Conservation (phyloP, 1,140 invertebrate species). For the Hirudo medicinalis region DNA sequence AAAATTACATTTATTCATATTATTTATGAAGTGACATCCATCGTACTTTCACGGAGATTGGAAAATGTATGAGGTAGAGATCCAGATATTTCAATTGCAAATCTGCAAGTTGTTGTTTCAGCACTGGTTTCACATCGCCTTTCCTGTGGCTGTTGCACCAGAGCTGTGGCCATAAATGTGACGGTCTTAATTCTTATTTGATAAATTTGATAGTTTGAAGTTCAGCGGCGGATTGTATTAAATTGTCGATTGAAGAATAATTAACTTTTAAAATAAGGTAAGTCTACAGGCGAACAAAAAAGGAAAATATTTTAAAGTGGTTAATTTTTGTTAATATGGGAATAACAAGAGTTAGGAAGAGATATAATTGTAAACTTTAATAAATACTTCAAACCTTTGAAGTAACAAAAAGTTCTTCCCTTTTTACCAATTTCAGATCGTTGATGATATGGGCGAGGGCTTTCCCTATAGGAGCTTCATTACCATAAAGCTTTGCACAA, state of each 20-base stretch:
- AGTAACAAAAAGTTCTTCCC: slow-evolving; percentile 72
- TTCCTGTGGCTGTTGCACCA: slow-evolving; percentile 61
- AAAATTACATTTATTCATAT: too few relatives aligned
- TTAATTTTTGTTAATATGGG: not conserved
- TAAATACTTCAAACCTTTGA: slow-evolving; percentile 39
- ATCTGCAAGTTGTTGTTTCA: slow-evolving; percentile 52
- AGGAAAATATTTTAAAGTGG: not conserved
- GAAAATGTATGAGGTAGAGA: slow-evolving; percentile 71
- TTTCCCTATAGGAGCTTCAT: slow-evolving; percentile 69
- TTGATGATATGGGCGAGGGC: slow-evolving; percentile 57
- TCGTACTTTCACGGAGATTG: slow-evolving; percentile 49
- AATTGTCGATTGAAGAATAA: too few relatives aligned
- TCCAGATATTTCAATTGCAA: slow-evolving; percentile 65
- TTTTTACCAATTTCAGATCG: slow-evolving; percentile 49
- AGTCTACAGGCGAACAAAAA: not conserved
- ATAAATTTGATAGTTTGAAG: too few relatives aligned
- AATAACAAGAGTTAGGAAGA: too few relatives aligned
- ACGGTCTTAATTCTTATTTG: too few relatives aligned
- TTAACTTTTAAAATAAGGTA: too few relatives aligned
- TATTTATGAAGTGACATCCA: too few relatives aligned
- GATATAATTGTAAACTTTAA: too few relatives aligned
- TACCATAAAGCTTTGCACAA: slow-evolving; percentile 67
- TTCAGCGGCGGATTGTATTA: too few relatives aligned
- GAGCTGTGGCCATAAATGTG: slow-evolving; percentile 42
- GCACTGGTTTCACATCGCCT: slow-evolving; percentile 46